phyloP scores from a whole-genome alignment of 2,888 invertebrate species.

The Agapostemon virescens region DNA sequence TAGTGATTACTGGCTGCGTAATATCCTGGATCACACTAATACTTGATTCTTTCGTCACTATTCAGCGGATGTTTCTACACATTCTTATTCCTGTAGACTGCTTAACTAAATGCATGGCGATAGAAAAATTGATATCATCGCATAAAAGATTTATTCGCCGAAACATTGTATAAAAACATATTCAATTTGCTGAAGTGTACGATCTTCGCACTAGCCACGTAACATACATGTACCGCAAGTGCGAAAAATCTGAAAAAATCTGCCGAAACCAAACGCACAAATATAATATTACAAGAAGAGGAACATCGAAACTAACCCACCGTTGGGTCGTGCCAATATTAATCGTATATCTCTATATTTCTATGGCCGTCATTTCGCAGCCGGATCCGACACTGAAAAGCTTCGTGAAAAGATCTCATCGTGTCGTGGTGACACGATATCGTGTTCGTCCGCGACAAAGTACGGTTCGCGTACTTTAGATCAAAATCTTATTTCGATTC shows the following conservation, averaged over 20 bases:
- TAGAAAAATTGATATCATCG: neutral
- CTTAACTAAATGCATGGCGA: neutral
- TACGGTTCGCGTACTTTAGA: neutral
- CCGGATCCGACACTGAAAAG: conserved; percentile 1
- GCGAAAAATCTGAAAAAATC: neutral
- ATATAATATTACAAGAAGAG: neutral
- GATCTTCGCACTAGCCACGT: neutral
- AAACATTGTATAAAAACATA: neutral
- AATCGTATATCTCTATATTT: neutral
- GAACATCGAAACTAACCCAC: neutral
- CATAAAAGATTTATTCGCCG: neutral
- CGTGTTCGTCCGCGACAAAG: neutral
- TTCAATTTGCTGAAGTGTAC: neutral
- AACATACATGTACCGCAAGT: neutral
- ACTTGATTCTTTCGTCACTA: neutral
- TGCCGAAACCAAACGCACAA: neutral
- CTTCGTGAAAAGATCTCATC: neutral
- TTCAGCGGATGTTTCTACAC: neutral
- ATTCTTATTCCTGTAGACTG: neutral
- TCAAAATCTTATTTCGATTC: conserved; percentile 5
- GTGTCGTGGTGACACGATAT: neutral
- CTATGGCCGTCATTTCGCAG: neutral
- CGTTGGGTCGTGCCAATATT: neutral
- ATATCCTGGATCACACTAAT: neutral
- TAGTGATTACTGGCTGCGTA: neutral